phyloP scores from a whole-genome alignment of 1,140 invertebrate species.

The Lanistes nyassanus region DNA sequence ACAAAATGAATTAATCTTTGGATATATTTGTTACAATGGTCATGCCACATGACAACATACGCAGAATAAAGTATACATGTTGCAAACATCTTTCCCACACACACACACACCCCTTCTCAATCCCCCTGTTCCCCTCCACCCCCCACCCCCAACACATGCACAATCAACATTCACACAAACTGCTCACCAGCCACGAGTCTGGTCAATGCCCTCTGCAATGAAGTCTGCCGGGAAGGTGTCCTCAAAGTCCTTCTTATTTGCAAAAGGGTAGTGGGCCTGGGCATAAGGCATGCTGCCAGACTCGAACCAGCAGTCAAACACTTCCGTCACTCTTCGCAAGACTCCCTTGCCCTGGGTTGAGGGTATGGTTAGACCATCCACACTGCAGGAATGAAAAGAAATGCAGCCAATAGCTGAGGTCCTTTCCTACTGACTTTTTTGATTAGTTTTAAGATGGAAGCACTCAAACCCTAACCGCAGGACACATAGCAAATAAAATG shows the following conservation, averaged over 20 bases:
- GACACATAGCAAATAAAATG: background rate
- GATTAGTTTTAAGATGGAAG: too few relatives aligned
- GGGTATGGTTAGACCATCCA: constrained; percentile 95
- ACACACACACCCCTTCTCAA: too few relatives aligned
- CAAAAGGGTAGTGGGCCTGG: constrained; percentile 93
- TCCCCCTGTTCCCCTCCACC: too few relatives aligned
- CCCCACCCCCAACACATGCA: too few relatives aligned
- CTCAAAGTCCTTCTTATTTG: constrained; percentile 91
- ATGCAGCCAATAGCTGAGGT: background rate
- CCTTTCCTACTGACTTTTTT: background rate
- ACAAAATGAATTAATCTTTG: too few relatives aligned
- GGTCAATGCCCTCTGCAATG: constrained; percentile 99
- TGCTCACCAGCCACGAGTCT: constrained; percentile 91
- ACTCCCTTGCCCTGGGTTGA: constrained; percentile 87
- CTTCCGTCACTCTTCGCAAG: constrained; percentile 87
- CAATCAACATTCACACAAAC: too few relatives aligned
- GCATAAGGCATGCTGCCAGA: constrained; percentile 99
- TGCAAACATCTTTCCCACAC: too few relatives aligned
- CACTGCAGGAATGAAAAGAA: constrained; percentile 66
- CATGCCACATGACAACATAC: too few relatives aligned
- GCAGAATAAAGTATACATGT: too few relatives aligned
- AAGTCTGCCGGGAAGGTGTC: constrained; percentile 98
- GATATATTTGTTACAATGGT: too few relatives aligned
- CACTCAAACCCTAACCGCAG: background rate
- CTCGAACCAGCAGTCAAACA: constrained; percentile 99